These are phyloP conservation scores for Haemorhous mexicanus DNA, from an alignment of 2,113 vertebrate species.

Conservation along the genomic window DNA sequence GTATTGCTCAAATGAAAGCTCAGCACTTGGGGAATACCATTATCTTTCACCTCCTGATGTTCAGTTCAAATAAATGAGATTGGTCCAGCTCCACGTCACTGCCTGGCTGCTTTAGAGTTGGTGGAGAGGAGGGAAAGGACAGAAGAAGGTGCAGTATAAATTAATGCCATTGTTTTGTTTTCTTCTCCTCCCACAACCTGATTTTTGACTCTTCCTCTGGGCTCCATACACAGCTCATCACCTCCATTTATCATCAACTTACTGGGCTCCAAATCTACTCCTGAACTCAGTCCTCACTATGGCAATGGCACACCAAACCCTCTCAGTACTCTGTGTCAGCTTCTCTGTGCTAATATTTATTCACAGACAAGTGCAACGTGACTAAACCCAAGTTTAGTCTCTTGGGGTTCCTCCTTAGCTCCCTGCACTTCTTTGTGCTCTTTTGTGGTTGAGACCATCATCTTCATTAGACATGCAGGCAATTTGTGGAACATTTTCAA, in stretches of 20 bases:
- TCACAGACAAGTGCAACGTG: neutral
- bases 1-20: neutral
- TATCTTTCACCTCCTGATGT: neutral
- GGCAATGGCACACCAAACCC: neutral
- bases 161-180: neutral
- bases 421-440: neutral
- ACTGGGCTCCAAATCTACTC: neutral
- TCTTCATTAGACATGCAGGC: slow-evolving; percentile 41
- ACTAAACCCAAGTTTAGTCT: neutral
- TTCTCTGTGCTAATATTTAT: neutral
- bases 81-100: neutral
- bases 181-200: neutral
- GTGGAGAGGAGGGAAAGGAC: neutral
- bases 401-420: neutral
- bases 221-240: neutral
- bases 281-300: neutral
- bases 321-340: neutral
- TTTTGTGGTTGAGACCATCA: slow-evolving; percentile 34
- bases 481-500: slow-evolving; percentile 13
- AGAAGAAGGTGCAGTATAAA: neutral
- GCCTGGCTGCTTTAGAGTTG: neutral
- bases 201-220: neutral
- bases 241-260: neutral
- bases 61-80: neutral
- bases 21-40: neutral